These are phyloP conservation scores for Shinisaurus crocodilurus DNA, from an alignment of 2,113 vertebrate genomes.

Conservation along the genomic window DNA sequence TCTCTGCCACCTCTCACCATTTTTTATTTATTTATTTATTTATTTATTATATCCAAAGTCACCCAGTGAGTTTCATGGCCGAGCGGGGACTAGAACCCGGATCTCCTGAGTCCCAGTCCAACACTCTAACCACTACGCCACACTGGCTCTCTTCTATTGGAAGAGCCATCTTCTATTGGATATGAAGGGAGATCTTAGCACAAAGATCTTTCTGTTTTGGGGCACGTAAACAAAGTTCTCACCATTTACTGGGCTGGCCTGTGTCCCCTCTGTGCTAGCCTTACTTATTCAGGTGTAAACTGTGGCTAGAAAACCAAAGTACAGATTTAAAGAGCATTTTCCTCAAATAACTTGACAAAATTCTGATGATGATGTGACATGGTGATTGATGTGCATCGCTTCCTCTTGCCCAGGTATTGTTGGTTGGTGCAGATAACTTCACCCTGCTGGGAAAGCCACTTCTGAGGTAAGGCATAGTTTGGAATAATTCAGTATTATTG, in stretches of 20 bases:
- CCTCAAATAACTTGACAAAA: not conserved
- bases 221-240: not conserved
- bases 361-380: not conserved
- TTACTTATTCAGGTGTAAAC: not conserved
- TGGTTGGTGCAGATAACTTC: slow-evolving; percentile 87
- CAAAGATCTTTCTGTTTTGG: no score
- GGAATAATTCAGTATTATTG: not conserved
- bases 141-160: no score
- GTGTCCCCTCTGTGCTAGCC: slow-evolving; percentile 10
- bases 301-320: not conserved
- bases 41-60: no score
- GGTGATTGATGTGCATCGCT: not conserved
- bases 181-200: not conserved
- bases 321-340: not conserved
- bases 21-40: no score
- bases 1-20: not conserved
- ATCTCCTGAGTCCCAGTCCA: no score
- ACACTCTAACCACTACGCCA: no score
- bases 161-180: slow-evolving; percentile 44
- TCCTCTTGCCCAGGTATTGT: slow-evolving; percentile 78
- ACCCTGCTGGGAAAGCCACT: slow-evolving; percentile 85
- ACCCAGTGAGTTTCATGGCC: no score
- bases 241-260: not conserved
- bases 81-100: no score
- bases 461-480: slow-evolving; percentile 77